phyloP scores from a whole-genome alignment of 2,888 invertebrate species.

The Buathra laborator region DNA sequence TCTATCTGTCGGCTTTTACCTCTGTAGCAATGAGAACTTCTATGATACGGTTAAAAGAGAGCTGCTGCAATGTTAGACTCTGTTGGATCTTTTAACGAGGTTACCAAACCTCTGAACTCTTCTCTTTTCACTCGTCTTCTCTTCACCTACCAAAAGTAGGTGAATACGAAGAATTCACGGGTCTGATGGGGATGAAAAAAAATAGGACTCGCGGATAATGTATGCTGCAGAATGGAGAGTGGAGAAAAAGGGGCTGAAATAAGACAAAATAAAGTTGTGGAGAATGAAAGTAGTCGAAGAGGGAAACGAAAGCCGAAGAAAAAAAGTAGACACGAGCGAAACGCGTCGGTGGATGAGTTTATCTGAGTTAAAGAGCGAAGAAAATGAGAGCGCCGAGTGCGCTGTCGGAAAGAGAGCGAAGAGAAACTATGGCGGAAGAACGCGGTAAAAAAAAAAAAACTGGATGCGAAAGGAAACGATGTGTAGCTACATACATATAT shows the following conservation, averaged over 20 bases:
- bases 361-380: constrained; percentile 29
- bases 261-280: neutral
- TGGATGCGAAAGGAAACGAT: neutral
- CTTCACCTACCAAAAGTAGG: neutral
- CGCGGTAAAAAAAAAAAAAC: neutral
- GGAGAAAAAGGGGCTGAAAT: neutral
- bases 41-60: neutral
- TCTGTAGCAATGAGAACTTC: constrained; percentile 22
- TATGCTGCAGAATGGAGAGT: neutral
- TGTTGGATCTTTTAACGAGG: constrained; percentile 22
- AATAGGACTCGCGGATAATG: constrained; percentile 6
- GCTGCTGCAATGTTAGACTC: neutral
- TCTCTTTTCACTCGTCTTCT: constrained; percentile 9
- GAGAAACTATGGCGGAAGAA: constrained; percentile 1
- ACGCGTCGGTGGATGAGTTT: constrained; percentile 16
- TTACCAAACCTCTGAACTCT: constrained; percentile 10
- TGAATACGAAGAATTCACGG: constrained; percentile 17
- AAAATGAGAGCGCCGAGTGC: constrained; percentile 11
- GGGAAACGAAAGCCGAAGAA: neutral
- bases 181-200: neutral
- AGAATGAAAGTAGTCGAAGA: constrained; percentile 1
- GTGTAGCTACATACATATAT: neutral
- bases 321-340: neutral
- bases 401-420: neutral
- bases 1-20: neutral